A percentile compares a stretch with the other conserved stretches of the same genome.
phyloP scores from a whole-genome alignment of 1,140 invertebrate species.

The Drosophila parabipectinata region DNA sequence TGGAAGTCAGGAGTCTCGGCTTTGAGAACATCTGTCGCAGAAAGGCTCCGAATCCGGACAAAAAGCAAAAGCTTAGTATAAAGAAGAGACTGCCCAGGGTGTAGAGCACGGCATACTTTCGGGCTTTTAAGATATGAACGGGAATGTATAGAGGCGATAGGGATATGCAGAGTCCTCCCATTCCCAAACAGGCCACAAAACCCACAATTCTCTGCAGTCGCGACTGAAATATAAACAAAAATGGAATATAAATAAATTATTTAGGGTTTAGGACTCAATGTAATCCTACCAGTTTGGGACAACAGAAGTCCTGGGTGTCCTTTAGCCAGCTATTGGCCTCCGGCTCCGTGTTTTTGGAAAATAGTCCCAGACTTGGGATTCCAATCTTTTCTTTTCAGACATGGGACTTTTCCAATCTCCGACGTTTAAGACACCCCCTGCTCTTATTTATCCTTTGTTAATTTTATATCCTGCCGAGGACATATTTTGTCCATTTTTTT shows the following conservation, averaged over 20 bases:
- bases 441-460: too few species aligned
- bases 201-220: slow-evolving; percentile 93
- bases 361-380: slow-evolving; percentile 67
- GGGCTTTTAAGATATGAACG: slow-evolving; percentile 94
- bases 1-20: slow-evolving; percentile 91
- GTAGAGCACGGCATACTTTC: slow-evolving; percentile 97
- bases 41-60: slow-evolving; percentile 95
- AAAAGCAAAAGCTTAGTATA: slow-evolving; percentile 93
- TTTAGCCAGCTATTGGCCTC: slow-evolving; percentile 88
- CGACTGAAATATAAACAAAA: slow-evolving; percentile 85
- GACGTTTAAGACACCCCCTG: too few species aligned
- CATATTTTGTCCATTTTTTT: too few species aligned
- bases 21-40: slow-evolving; percentile 94
- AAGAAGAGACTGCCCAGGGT: slow-evolving; percentile 96
- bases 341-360: slow-evolving; percentile 57
- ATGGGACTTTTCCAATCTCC: too few species aligned
- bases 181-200: slow-evolving; percentile 92
- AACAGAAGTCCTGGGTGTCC: slow-evolving; percentile 89
- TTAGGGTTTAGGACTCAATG: background rate
- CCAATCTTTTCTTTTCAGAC: background rate
- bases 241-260: background rate
- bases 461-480: too few species aligned
- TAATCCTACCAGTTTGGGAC: slow-evolving; percentile 87
- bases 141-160: slow-evolving; percentile 95
- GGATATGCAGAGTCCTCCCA: slow-evolving; percentile 95